phyloP scores from a whole-genome alignment of 2,888 invertebrate genomes.

The Cheilosia vulpina region DNA sequence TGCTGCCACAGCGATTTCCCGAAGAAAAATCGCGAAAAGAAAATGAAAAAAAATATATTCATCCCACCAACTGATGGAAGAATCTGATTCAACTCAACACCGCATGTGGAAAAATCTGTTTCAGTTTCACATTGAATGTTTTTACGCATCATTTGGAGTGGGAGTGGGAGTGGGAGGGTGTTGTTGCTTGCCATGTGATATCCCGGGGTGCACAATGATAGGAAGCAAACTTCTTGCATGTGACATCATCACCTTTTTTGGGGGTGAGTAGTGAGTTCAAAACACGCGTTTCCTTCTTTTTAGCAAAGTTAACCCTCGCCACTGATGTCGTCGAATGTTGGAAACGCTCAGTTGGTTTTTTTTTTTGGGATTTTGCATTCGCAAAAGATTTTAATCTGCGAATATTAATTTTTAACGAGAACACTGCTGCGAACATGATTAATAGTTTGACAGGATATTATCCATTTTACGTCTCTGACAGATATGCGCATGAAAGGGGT shows the following conservation, averaged over 20 bases:
- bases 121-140: slow-evolving; percentile 61
- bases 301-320: slow-evolving; percentile 28
- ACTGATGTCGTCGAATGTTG: slow-evolving; percentile 21
- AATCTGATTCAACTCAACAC: slow-evolving; percentile 67
- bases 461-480: slow-evolving; percentile 57
- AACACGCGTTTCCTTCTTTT: slow-evolving; percentile 18
- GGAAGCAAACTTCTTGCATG: slow-evolving; percentile 70
- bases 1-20: slow-evolving; percentile 65
- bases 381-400: slow-evolving; percentile 74
- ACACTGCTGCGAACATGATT: slow-evolving; percentile 74
- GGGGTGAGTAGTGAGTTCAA: slow-evolving; percentile 4
- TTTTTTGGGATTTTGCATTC: slow-evolving; percentile 46
- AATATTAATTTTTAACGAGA: slow-evolving; percentile 75
- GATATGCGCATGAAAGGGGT: slow-evolving; percentile 38
- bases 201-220: slow-evolving; percentile 68
- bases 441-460: slow-evolving; percentile 73
- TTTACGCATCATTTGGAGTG: slow-evolving; percentile 70
- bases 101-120: slow-evolving; percentile 73
- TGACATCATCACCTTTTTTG: slow-evolving; percentile 71
- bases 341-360: slow-evolving; percentile 19
- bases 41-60: slow-evolving; percentile 45
- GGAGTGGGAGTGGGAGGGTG: slow-evolving; percentile 34
- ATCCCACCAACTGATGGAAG: slow-evolving; percentile 52
- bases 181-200: slow-evolving; percentile 45
- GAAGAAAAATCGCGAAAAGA: slow-evolving; percentile 33